Base-by-base conservation (phyloP, 2,797 vertebrate genomes). In the Centropyge bicolor region DNA sequence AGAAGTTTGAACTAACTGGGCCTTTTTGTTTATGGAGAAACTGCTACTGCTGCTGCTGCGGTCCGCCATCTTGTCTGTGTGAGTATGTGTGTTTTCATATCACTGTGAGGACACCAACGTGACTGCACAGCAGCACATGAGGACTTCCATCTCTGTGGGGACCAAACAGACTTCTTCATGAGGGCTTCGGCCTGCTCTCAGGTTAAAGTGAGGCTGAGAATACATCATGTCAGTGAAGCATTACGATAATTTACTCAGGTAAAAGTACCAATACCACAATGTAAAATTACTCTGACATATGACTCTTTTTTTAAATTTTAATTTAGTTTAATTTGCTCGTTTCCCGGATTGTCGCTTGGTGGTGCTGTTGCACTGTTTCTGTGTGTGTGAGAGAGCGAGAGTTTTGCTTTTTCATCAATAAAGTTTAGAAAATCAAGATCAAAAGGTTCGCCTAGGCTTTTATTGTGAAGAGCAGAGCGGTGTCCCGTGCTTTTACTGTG, bases 51-150 rank as follows among this genome's bases (percentile, higher is more conserved):
- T 41, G 65, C 60, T 46, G 79, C 72, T 60, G 79, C 54, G 46
- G 35, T 76, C 86, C 86, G 89, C 90, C 89, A 90, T 90, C 88
- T 91, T 92, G 61, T 76, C 45, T 46, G 54, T 36, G 46, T 38
- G 66, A 27, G 51, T 41, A 13, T 40, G 65, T 36, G 51, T 12
- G 49, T 36, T 31, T 31, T 31, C 27, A 31, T 31, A 31, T 31
- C 27, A 2, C 27, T 2, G 27, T 31, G 27, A 31, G 27, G 27
- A 31, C 27, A 31, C 27, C 27, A 31, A 31, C 27, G 27, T 31
- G 27, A 31, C 27, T 31, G 27, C 27, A 31, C 27, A 31, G 2
- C 27, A 31, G 2, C 27, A 31, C 27, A 31, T 31, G 27, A 31
- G 27, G 27, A 31, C 27, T 31, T 31, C 27, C 27, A 31, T 31